Evolutionary conservation across 30 jellyfish, hydroid and myxozoan genomes (phyloP), one percentile per base, ranked within the genome.

Genomic region (Chironex yamaguchii): DNA sequence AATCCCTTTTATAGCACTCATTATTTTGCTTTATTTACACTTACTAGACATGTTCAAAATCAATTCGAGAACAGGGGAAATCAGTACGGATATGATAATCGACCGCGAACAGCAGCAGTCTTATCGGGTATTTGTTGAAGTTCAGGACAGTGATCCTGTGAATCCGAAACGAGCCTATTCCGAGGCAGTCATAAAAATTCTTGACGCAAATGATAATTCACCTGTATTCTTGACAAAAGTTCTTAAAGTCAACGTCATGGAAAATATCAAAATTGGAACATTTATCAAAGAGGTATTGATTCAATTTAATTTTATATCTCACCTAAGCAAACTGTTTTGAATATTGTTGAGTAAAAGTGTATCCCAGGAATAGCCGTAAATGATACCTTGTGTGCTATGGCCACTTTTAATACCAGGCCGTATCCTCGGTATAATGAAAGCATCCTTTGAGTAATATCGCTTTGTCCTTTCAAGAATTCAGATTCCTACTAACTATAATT

Each of bases 121-220:
- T 6, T 85, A 52, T 49, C 62, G n/a, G 2, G 33, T 85, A 4
- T 88, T 64, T 29, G 62, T 85, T 23, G 66, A 71, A 67, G 95
- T 66, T 25, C 22, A 86, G 31, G 95, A 85, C 36, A 64, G 49
- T 2, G 95, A 85, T 58, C 89, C 88, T 3, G 25, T 48, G 2
- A 62, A 13, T 1, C 95, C 85, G 22, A 71, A 49, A 34, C 34
- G 53, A 64, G 73, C 71, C 22, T 64, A 85, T 36, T 71, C 95
- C 2, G 78, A 72, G 49, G 78, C 73, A 23, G 30, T 30, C 14
- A 34, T 85, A 1, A 52, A 30, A n/a, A 92, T 91, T 13, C 29
- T 71, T 90, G 96, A 86, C 29, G 79, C 30, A 50, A 86, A 86
- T 50, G 96, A 86, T 51, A 86, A 86, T 51, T 64, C 90, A 0